Base-by-base conservation (phyloP, 2,113 vertebrate genomes). In the Oreochromis niloticus region DNA sequence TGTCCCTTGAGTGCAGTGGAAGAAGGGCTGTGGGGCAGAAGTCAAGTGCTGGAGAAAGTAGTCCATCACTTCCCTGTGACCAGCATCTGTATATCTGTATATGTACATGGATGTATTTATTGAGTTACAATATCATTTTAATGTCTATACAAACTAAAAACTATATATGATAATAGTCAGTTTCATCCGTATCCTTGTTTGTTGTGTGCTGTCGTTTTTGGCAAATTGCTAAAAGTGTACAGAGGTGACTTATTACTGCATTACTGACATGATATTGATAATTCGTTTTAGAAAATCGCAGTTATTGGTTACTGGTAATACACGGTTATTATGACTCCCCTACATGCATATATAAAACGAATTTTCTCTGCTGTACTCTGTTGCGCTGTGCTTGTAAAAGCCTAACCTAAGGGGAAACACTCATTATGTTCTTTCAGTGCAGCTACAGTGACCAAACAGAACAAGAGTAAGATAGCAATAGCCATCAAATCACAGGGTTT, bases 1-100 rank as follows among this genome's bases (percentile, higher is more conserved):
- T 54, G 50, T 96, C 96, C 95, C 96, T 43, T 84, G 96, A 93
- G 96, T 92, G 83, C 14, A 17, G 56, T 55, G 83, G 63, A 19
- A 87, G 84, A 88, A 87, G 87, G 85, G 86, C 93, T 89, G 16
- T 56, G 87, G 92, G 90, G 86, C 22, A 54, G 59, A 88, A 89
- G 91, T 88, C 43, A 73, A 89, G 68, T 22, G 52, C 55, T 59
- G 68, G 61, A 84, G 90, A 92, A 87, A 55, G 83, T 55, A 86
- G 73, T 78, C 82, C 82, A 92, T 61, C 84, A 83, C 89, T 93
- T 91, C 84, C 94, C 86, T 91, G n/a, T 90, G 92, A 90, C 85
- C 75, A 92, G 88, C 91, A 94, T 93, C 90, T 89, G 85, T 92
- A 92, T 52, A 84, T 32, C 24, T 78, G 16, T 32, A 50, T 34